A percentile compares a stretch with the other conserved stretches of the same genome.
These are phyloP conservation scores for Xerus inauris DNA, from an alignment of 2,113 vertebrate genomes.

Conservation along the genomic window DNA sequence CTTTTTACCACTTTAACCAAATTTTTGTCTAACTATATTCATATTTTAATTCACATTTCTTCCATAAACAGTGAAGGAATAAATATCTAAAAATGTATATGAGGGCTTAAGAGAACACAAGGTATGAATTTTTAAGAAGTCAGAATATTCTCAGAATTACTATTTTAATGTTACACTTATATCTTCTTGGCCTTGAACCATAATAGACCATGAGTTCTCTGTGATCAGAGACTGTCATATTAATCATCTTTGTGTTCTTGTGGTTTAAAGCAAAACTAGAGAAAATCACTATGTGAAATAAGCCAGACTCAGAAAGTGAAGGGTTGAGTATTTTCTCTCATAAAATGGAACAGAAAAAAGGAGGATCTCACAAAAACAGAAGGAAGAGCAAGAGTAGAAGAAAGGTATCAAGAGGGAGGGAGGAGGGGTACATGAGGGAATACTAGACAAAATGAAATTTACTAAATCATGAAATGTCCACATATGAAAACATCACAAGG, in stretches of 20 bases:
- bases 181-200: slow-evolving; percentile 26
- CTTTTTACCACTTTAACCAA: slow-evolving; percentile 30
- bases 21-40: slow-evolving; percentile 51
- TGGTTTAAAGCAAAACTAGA: not conserved
- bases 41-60: slow-evolving; percentile 61
- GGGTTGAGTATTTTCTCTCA: too few species aligned
- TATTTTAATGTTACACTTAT: slow-evolving; percentile 73
- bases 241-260: not conserved
- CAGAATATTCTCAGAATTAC: slow-evolving; percentile 61
- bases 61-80: slow-evolving; percentile 66
- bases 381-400: too few species aligned
- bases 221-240: not conserved
- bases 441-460: too few species aligned
- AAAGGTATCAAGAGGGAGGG: too few species aligned
- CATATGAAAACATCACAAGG: too few species aligned
- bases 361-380: too few species aligned
- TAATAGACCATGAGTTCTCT: not conserved
- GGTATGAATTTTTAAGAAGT: slow-evolving; percentile 34
- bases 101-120: slow-evolving; percentile 73
- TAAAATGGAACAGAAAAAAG: too few species aligned
- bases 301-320: too few species aligned
- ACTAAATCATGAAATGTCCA: too few species aligned
- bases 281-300: not conserved
- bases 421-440: too few species aligned
- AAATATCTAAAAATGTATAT: slow-evolving; percentile 63